These are phyloP conservation scores for Drosophila pruinosa DNA, from an alignment of 1,140 invertebrate genomes.

Conservation along the genomic window DNA sequence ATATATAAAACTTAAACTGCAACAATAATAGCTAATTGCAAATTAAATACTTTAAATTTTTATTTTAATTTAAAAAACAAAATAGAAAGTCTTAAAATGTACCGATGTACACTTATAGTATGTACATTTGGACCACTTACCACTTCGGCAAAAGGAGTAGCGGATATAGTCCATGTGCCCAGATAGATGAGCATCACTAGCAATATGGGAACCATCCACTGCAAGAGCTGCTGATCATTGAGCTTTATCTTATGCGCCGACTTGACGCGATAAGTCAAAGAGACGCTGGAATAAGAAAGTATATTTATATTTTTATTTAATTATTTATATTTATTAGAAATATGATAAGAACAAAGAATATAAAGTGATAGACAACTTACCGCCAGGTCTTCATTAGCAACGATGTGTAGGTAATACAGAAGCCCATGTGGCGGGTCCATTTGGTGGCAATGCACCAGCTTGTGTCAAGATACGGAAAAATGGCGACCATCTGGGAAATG, in stretches of 20 bases:
- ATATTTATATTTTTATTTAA: too few relatives aligned
- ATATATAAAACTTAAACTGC: too few relatives aligned
- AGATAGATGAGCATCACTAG: conserved; percentile 94
- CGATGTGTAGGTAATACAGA: conserved; percentile 95
- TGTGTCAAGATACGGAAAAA: conserved; percentile 92
- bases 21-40: too few relatives aligned
- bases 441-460: conserved; percentile 94
- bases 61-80: too few relatives aligned
- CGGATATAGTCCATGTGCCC: conserved; percentile 93
- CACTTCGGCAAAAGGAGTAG: conserved; percentile 89
- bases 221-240: conserved; percentile 94
- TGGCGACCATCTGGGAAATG: conserved; percentile 91
- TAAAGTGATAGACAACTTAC: conserved; percentile 83
- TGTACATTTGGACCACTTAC: conserved; percentile 82
- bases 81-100: too few relatives aligned
- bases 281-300: conserved; percentile 87
- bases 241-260: conserved; percentile 96
- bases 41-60: too few relatives aligned
- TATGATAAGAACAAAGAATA: neutral
- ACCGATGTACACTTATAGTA: too few relatives aligned
- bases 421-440: conserved; percentile 95
- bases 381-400: conserved; percentile 96
- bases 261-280: conserved; percentile 96
- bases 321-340: neutral
- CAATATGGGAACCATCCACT: conserved; percentile 95